Percentiles rank a stretch among this genome's conserved stretches.
Evolutionary conservation across 1,140 invertebrate genomes (phyloP).

Genomic region (Cyphomyrmex costatus): DNA sequence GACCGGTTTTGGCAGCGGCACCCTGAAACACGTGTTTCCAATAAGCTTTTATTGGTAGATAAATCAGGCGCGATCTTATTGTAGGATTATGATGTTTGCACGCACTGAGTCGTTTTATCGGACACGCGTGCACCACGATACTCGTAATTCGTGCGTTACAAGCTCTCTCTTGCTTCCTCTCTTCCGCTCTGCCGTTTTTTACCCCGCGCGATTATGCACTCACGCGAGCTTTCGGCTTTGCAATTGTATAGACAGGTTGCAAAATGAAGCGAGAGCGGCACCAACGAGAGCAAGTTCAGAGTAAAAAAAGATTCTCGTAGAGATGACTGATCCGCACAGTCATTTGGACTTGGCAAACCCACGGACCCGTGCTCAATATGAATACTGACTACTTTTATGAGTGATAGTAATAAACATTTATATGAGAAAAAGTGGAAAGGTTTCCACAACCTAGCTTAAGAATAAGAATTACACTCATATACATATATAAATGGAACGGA

Average conservation of each 20-base stretch:
- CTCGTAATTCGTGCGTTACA: conserved; percentile 69
- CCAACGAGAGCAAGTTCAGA: not conserved
- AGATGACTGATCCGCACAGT: conserved; percentile 2
- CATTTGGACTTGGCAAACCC: conserved; percentile 1
- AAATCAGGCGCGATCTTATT: conserved; percentile 82
- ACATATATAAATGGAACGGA: not conserved
- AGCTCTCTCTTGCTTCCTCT: not conserved
- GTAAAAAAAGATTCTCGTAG: not conserved
- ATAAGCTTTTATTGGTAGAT: conserved; percentile 82
- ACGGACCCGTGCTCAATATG: not conserved
- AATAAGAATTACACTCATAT: not conserved
- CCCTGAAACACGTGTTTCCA: conserved; percentile 81
- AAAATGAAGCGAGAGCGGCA: conserved; percentile 10
- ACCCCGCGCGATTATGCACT: conserved; percentile 35
- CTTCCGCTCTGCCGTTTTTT: conserved; percentile 3
- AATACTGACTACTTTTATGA: not conserved
- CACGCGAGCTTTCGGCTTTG: not conserved
- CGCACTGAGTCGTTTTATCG: conserved; percentile 62
- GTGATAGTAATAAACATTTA: not conserved
- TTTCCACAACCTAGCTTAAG: not conserved
- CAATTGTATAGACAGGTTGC: conserved; percentile 40
- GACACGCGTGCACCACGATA: conserved; percentile 63
- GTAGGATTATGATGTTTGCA: conserved; percentile 80
- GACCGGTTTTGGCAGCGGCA: conserved; percentile 82
- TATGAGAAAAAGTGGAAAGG: not conserved